Conservation (phyloP, 2,888 invertebrate species). For the Eristalis tenax region DNA sequence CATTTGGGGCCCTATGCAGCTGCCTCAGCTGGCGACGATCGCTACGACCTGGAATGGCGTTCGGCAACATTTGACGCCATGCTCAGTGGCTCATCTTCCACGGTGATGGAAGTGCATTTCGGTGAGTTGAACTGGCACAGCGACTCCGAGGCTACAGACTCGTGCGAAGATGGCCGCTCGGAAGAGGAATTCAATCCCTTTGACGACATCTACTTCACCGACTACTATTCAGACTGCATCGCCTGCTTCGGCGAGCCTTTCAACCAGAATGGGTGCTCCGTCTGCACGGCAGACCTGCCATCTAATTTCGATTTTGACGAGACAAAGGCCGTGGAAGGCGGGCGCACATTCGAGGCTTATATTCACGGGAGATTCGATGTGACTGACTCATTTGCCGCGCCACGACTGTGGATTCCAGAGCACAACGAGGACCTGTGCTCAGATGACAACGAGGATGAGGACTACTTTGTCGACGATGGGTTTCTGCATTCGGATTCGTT, state of each 20-base stretch:
- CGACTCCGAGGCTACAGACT: not conserved
- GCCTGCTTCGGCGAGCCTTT: not conserved
- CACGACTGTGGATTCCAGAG: not conserved
- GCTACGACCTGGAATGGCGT: slow-evolving; percentile 30
- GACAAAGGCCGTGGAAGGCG: not conserved
- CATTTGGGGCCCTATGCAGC: not conserved
- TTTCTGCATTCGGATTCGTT: too few species aligned
- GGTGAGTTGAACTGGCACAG: not conserved
- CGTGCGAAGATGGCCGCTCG: not conserved
- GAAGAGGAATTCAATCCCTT: not conserved
- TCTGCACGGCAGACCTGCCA: not conserved
- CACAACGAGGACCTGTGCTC: not conserved
- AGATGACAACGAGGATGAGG: not conserved
- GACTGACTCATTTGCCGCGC: not conserved
- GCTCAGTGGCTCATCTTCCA: not conserved
- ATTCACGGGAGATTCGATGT: not conserved
- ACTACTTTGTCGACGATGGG: too few species aligned
- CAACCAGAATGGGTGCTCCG: not conserved
- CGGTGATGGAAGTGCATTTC: slow-evolving; percentile 3
- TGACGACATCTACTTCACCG: not conserved
- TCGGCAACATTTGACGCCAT: not conserved
- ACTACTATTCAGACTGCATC: not conserved
- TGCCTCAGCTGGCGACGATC: not conserved
- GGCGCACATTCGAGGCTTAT: not conserved
- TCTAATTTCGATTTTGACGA: not conserved